Conservation (phyloP, 2,888 invertebrate species). For the Dryomyza anilis region DNA sequence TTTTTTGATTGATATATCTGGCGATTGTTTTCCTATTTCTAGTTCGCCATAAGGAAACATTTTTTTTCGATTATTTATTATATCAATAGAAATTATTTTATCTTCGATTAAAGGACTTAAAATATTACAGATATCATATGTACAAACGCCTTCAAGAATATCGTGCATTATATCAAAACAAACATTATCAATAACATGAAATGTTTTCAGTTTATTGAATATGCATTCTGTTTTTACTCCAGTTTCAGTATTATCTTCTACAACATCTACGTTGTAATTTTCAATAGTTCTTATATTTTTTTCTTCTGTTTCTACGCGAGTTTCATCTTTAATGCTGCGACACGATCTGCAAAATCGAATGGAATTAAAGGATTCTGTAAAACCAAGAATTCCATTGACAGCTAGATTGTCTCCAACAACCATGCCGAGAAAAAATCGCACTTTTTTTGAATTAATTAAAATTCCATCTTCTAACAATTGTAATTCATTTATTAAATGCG, state of each 20-base stretch:
- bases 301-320: neutral
- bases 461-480: neutral
- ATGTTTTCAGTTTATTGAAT: conserved; percentile 26
- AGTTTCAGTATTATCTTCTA: conserved; percentile 28
- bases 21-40: conserved; percentile 27
- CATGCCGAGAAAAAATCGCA: neutral
- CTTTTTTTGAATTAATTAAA: neutral
- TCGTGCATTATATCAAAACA: conserved; percentile 39
- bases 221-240: conserved; percentile 29
- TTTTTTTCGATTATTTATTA: conserved; percentile 31
- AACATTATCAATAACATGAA: conserved; percentile 34
- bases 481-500: conserved; percentile 17
- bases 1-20: neutral
- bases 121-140: conserved; percentile 33
- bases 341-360: neutral
- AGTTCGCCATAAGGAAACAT: conserved; percentile 30
- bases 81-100: conserved; percentile 28
- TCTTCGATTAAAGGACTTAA: conserved; percentile 26
- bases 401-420: conserved; percentile 18
- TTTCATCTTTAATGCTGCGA: neutral
- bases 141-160: conserved; percentile 35
- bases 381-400: conserved; percentile 5
- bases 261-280: conserved; percentile 5
- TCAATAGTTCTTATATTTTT: neutral
- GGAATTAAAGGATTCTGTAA: neutral